Evolutionary conservation across 2,797 vertebrate genomes (phyloP).

Genomic region (Pseudopleuronectes americanus): DNA sequence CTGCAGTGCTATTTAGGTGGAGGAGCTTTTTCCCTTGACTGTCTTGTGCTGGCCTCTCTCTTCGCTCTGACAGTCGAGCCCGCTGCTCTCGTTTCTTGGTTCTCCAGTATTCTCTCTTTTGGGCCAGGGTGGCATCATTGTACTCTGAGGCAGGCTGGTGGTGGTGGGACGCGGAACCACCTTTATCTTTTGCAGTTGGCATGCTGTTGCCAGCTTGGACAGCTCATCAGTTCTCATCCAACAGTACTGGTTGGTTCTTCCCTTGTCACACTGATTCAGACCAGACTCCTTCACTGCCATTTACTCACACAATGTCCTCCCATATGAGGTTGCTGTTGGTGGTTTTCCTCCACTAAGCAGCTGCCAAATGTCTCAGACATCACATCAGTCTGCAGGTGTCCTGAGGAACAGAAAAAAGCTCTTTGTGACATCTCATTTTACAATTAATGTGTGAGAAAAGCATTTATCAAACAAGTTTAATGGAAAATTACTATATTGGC

Average conservation of each 20-base stretch:
- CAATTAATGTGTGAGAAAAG: no score
- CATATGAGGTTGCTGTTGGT: neutral
- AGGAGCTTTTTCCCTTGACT: conserved; percentile 11
- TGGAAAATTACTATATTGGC: no score
- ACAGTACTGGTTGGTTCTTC: conserved; percentile 13
- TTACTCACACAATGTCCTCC: conserved; percentile 24
- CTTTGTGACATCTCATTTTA: neutral
- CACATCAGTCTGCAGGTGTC: conserved; percentile 37
- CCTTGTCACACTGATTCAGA: conserved; percentile 19
- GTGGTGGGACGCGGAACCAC: conserved; percentile 59
- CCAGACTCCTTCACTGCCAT: conserved; percentile 16
- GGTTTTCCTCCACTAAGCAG: conserved; percentile 26
- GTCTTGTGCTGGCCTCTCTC: conserved; percentile 19
- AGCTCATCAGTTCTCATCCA: conserved; percentile 58
- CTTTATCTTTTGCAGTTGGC: conserved; percentile 76
- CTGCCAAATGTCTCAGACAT: conserved; percentile 46
- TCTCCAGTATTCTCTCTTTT: conserved; percentile 86
- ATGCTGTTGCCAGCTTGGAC: conserved; percentile 60
- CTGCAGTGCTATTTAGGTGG: neutral
- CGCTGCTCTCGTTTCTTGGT: conserved; percentile 86
- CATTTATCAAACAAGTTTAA: no score
- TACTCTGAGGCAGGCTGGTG: conserved; percentile 79
- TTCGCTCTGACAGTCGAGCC: conserved; percentile 73
- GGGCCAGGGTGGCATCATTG: conserved; percentile 80
- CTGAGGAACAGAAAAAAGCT: conserved; percentile 46